phyloP scores from a whole-genome alignment of 2,888 invertebrate genomes.

The Odontomyia ornata region DNA sequence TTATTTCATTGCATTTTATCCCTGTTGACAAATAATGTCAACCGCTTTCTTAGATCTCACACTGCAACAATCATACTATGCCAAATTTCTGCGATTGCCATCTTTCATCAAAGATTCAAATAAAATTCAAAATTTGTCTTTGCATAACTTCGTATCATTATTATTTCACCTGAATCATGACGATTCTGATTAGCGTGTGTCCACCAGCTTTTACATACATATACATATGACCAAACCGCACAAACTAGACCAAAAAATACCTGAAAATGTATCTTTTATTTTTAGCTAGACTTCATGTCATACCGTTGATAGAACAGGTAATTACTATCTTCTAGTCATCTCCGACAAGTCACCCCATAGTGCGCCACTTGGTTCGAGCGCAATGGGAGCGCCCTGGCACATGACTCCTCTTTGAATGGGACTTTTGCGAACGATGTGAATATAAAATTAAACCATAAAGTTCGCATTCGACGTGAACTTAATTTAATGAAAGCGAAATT shows the following conservation, averaged over 20 bases:
- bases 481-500: constrained; percentile 1
- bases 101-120: too few relatives aligned
- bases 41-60: too few relatives aligned
- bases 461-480: neutral
- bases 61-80: too few relatives aligned
- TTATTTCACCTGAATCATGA: too few relatives aligned
- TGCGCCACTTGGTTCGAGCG: too few relatives aligned
- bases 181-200: too few relatives aligned
- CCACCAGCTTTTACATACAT: neutral
- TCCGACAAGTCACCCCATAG: neutral
- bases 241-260: neutral
- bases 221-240: neutral
- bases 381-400: neutral
- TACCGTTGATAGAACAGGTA: neutral
- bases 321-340: neutral
- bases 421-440: neutral
- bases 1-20: too few relatives aligned
- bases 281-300: neutral
- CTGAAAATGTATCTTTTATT: constrained; percentile 2
- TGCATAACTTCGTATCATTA: too few relatives aligned
- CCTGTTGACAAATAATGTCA: too few relatives aligned
- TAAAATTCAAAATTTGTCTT: too few relatives aligned
- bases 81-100: too few relatives aligned
- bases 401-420: neutral
- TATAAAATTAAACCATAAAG: constrained; percentile 3